Evolutionary conservation across 1,140 invertebrate genomes (phyloP), one percentile per base, ranked within the genome.

Genomic region (Drosophila pruinosa): DNA sequence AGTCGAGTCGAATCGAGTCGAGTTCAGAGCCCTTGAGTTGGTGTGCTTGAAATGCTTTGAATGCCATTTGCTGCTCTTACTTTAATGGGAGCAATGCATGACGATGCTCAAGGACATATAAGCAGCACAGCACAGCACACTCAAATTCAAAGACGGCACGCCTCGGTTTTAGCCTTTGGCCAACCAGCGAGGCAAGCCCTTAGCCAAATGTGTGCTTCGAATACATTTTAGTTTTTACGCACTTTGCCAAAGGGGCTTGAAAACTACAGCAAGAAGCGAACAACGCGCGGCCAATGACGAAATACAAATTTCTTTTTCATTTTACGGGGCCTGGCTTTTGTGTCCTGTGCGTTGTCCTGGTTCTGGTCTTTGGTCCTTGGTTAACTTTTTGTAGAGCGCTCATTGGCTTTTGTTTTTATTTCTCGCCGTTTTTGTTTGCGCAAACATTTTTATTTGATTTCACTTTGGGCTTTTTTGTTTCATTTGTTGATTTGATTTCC

Each of bases 401-500:
- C 41, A 7, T 65, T 43, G 5, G 26, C 19, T 26, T 48, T 47
- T 45, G 21, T 38, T 43, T 22, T 43, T 45, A 15, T 41, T 12
- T 4, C 10, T 15, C 54, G 43, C 39, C 7, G n/a, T 48, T 69
- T 58, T 45, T 52, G 28, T 57, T 61, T 72, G 47, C 19, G 50
- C 69, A 77, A 80, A 78, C 73, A 77, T 63, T 86, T 85, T 71
- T 62, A 86, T 86, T 80, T 36, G 76, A 75, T 75, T 86, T 41
- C 31, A 67, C 43, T 71, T 80, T 53, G 17, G 28, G 8, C 12
- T 67, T 50, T 57, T 31, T 62, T 10, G 36, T 59, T 61, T 62
- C 26, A 82, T 82, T 88, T 69, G 56, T 80, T 82, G 82, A 86
- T 86, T 86, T 64, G 82, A 78, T 88, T 86, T 81, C 56, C 74